Percentiles rank a stretch among this genome's conserved stretches.
Evolutionary conservation across 2,888 invertebrate genomes (phyloP).

Genomic region (Acrobasis repandana): DNA sequence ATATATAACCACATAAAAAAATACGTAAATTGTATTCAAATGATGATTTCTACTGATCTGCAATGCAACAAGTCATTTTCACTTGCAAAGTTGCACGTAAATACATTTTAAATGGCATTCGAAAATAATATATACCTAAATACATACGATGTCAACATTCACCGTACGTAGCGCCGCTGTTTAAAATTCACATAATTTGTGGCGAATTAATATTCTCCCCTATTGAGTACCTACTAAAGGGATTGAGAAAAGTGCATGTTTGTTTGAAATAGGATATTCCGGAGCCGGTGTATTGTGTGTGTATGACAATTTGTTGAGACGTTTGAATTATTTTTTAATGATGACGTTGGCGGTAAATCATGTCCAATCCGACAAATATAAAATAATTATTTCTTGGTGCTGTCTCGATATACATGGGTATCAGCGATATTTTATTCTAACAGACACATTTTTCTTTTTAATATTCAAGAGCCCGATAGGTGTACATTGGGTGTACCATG

Average conservation of each 20-base stretch:
- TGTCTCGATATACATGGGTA: too few species aligned
- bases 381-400: too few species aligned
- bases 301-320: too few species aligned
- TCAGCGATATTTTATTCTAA: too few species aligned
- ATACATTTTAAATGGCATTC: slow-evolving; percentile 31
- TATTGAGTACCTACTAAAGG: background rate
- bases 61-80: slow-evolving; percentile 66
- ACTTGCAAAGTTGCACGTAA: slow-evolving; percentile 57
- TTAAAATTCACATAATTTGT: slow-evolving; percentile 19
- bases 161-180: slow-evolving; percentile 10
- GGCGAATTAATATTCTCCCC: background rate
- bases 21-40: slow-evolving; percentile 67
- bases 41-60: slow-evolving; percentile 75
- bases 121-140: slow-evolving; percentile 9
- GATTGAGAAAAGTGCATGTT: background rate
- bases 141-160: slow-evolving; percentile 11
- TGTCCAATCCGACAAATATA: too few species aligned
- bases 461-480: too few species aligned
- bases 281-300: too few species aligned
- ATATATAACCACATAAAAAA: slow-evolving; percentile 35
- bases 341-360: too few species aligned
- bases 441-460: too few species aligned
- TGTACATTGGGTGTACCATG: too few species aligned
- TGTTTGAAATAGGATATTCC: too few species aligned
- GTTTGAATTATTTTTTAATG: too few species aligned